Conservation (phyloP, 2,888 invertebrate species). For the Drosophila falleni region DNA sequence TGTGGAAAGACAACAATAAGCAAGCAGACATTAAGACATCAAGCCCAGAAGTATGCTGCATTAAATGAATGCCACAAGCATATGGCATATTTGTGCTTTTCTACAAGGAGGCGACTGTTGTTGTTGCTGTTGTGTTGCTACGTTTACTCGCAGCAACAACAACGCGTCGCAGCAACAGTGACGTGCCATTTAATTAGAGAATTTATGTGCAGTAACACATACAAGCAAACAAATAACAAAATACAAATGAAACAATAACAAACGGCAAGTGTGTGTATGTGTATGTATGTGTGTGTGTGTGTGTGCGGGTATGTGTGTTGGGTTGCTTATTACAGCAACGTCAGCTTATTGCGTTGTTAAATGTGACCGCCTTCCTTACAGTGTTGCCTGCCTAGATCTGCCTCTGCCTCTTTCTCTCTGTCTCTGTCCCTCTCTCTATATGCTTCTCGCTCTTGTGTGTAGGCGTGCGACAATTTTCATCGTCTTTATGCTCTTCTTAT, state of each 20-base stretch:
- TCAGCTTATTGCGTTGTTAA: constrained; percentile 67
- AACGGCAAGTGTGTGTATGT: constrained; percentile 12
- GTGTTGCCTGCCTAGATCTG: constrained; percentile 6
- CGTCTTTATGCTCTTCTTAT: constrained; percentile 19
- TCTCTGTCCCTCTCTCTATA: not conserved
- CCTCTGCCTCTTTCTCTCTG: not conserved
- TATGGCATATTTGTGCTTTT: constrained; percentile 49
- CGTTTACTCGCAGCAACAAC: constrained; percentile 11
- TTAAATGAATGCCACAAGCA: constrained; percentile 51
- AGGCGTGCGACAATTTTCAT: constrained; percentile 52
- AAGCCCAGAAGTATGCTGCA: constrained; percentile 51
- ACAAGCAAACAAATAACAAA: constrained; percentile 22
- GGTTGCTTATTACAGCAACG: constrained; percentile 39
- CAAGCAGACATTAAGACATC: constrained; percentile 1
- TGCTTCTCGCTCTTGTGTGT: constrained; percentile 12
- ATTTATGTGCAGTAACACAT: constrained; percentile 27
- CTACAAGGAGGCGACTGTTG: not conserved
- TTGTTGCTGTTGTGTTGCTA: constrained; percentile 31
- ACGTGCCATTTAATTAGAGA: constrained; percentile 44
- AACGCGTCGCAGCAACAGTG: constrained; percentile 39
- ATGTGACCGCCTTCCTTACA: constrained; percentile 16
- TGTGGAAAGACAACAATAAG: constrained; percentile 16
- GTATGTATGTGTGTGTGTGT: constrained; percentile 25
- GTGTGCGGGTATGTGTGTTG: constrained; percentile 34
- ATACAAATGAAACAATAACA: constrained; percentile 24